A percentile compares a stretch with the other conserved stretches of the same genome.
phyloP scores from a whole-genome alignment of 2,888 invertebrate species.

The Belgica antarctica region DNA sequence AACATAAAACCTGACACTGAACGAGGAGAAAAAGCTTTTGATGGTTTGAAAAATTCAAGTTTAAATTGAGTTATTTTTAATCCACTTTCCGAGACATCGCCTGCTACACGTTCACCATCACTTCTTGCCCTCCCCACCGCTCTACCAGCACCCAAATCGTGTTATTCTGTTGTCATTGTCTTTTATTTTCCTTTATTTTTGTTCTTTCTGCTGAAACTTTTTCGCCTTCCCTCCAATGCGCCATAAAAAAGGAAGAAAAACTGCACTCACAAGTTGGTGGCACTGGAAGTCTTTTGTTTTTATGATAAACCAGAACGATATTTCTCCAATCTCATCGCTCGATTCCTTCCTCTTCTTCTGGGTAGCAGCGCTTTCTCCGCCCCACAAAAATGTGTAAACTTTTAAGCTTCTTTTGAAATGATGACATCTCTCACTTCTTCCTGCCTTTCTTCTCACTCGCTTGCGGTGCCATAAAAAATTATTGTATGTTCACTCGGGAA shows the following conservation, averaged over 20 bases:
- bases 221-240: slow-evolving; percentile 29
- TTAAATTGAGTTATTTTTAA: slow-evolving; percentile 42
- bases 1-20: neutral
- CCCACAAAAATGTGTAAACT: slow-evolving; percentile 44
- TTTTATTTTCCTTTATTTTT: slow-evolving; percentile 26
- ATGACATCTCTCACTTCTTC: slow-evolving; percentile 42
- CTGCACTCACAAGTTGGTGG: slow-evolving; percentile 21
- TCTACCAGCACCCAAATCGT: slow-evolving; percentile 30
- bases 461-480: slow-evolving; percentile 36
- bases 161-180: slow-evolving; percentile 41
- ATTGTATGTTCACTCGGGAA: slow-evolving; percentile 36
- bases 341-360: neutral
- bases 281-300: slow-evolving; percentile 36
- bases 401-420: slow-evolving; percentile 43
- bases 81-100: slow-evolving; percentile 39
- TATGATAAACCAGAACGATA: slow-evolving; percentile 28
- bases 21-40: slow-evolving; percentile 8
- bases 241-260: no score
- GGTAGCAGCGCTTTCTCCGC: slow-evolving; percentile 4
- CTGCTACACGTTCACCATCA: neutral
- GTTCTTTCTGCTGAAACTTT: neutral
- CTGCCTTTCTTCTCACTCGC: neutral
- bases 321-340: slow-evolving; percentile 20
- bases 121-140: slow-evolving; percentile 11
- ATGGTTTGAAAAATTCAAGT: slow-evolving; percentile 31